Evolutionary conservation across 2,113 vertebrate species (phyloP).

Genomic region (Pelobates fuscus): DNA sequence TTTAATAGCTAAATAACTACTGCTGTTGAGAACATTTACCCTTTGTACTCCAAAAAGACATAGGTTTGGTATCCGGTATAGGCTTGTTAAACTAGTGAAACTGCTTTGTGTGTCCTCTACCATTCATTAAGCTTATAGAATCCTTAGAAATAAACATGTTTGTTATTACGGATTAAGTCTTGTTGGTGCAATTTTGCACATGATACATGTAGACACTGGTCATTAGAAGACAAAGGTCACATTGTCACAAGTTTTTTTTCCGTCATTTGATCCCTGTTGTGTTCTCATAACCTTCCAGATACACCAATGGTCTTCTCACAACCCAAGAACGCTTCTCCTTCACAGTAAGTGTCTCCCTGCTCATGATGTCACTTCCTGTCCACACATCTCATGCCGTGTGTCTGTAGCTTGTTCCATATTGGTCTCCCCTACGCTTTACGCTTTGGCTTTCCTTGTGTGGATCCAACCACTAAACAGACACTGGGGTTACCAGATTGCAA

Average conservation of each 20-base stretch:
- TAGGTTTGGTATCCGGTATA: too few species aligned
- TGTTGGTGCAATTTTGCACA: not conserved
- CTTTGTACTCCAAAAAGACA: too few species aligned
- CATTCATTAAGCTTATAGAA: not conserved
- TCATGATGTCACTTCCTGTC: conserved; percentile 18
- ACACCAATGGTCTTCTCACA: conserved; percentile 72
- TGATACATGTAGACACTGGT: conserved; percentile 6
- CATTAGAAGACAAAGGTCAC: conserved; percentile 25
- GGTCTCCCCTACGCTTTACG: not conserved
- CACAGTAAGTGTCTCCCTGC: conserved; percentile 67
- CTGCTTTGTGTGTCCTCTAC: not conserved
- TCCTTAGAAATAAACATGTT: not conserved
- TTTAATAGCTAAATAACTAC: too few species aligned
- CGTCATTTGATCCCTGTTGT: conserved; percentile 54
- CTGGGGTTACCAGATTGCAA: not conserved
- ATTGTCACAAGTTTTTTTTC: conserved; percentile 35
- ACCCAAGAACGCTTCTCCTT: conserved; percentile 62
- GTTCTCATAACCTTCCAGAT: conserved; percentile 69
- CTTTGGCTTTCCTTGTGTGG: not conserved
- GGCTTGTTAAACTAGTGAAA: not conserved
- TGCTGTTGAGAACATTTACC: too few species aligned
- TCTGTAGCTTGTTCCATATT: conserved; percentile 30
- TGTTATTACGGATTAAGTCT: not conserved
- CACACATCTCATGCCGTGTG: conserved; percentile 1
- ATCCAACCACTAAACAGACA: not conserved